phyloP scores from a whole-genome alignment of 92 coral and sea anemone genomes.

The Porites lobata region DNA sequence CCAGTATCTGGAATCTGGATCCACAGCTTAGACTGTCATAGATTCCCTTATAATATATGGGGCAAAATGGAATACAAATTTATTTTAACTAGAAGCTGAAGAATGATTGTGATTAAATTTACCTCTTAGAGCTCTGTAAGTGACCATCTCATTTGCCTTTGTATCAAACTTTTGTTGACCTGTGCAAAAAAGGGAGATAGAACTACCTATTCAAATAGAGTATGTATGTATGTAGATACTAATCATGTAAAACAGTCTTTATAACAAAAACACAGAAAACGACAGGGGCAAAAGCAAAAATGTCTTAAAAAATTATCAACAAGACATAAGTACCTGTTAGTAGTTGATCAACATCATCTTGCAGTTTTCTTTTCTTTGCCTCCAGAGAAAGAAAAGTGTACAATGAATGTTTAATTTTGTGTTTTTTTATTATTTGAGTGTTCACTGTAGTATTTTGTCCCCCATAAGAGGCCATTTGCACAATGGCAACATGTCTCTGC shows the following conservation, averaged over 20 bases:
- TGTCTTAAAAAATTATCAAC: not conserved
- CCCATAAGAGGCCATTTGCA: no score
- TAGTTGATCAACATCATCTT: slow-evolving; percentile 89
- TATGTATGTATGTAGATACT: no score
- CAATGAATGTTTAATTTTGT: not conserved
- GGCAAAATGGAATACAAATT: no score
- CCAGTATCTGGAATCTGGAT: no score
- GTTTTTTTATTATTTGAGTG: not conserved
- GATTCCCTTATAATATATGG: not conserved
- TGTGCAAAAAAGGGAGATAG: not conserved
- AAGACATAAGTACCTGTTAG: slow-evolving; percentile 66
- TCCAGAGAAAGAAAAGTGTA: slow-evolving; percentile 23
- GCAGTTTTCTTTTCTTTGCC: slow-evolving; percentile 90
- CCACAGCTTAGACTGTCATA: no score
- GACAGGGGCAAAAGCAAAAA: no score
- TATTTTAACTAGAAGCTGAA: not conserved
- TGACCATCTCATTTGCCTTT: slow-evolving; percentile 52
- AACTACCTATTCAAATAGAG: not conserved
- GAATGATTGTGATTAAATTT: not conserved
- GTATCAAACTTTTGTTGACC: slow-evolving; percentile 70
- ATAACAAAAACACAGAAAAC: no score
- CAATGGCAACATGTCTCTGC: no score
- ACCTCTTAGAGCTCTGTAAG: slow-evolving; percentile 71
- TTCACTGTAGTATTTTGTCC: no score
- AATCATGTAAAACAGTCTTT: not conserved